Percentiles rank a stretch among this genome's conserved stretches.
Conservation (phyloP, 64 coral and sea anemone species). For the Pocillopora damicornis region DNA sequence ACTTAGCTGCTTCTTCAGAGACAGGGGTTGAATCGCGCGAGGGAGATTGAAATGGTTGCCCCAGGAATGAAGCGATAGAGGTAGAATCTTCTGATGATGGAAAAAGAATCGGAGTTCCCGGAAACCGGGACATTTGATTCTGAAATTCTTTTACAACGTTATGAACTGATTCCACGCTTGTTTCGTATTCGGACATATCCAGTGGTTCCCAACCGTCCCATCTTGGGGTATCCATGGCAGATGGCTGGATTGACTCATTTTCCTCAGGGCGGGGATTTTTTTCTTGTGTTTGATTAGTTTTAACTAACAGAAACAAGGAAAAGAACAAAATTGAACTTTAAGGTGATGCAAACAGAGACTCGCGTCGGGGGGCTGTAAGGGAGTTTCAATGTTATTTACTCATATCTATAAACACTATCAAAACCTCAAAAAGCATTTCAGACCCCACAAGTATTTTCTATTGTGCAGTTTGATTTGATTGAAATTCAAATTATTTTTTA, state of each 20-base stretch:
- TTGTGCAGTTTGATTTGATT: too few species aligned
- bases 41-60: neutral
- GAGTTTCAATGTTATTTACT: too few species aligned
- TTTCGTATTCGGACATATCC: slow-evolving; percentile 58
- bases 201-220: slow-evolving; percentile 39
- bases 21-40: neutral
- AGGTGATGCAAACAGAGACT: too few species aligned
- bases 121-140: slow-evolving; percentile 17
- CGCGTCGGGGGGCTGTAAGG: too few species aligned
- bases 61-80: slow-evolving; percentile 2
- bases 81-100: neutral
- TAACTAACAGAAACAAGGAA: slow-evolving; percentile 11
- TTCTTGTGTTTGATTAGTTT: neutral
- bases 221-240: neutral
- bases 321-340: neutral
- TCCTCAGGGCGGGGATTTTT: neutral
- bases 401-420: too few species aligned
- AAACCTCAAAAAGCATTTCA: too few species aligned
- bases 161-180: slow-evolving; percentile 27
- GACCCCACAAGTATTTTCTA: too few species aligned
- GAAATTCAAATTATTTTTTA: too few species aligned
- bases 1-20: neutral
- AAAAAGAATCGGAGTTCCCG: neutral
- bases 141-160: slow-evolving; percentile 46
- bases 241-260: neutral